These are phyloP conservation scores for Sanderia malayensis DNA, from an alignment of 30 jellyfish, hydroid and myxozoan species.

Conservation along the genomic window DNA sequence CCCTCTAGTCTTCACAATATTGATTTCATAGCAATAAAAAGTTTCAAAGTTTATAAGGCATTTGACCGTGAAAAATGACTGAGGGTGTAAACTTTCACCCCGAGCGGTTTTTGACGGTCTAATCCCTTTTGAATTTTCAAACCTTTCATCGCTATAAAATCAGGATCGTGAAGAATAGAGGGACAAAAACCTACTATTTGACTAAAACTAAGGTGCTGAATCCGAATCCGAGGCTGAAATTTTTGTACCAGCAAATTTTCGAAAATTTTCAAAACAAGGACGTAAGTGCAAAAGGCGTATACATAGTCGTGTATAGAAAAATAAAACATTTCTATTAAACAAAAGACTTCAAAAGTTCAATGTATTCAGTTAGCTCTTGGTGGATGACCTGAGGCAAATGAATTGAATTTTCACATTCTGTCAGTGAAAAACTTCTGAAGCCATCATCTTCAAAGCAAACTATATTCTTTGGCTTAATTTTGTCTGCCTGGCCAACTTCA, in stretches of 20 bases:
- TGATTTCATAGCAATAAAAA: not conserved
- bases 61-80: not conserved
- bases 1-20: not conserved
- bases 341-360: not conserved
- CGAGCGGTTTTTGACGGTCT: not conserved
- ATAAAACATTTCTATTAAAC: not conserved
- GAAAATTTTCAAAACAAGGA: not conserved
- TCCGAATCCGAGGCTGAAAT: not conserved
- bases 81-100: constrained; percentile 1
- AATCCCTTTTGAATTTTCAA: not conserved
- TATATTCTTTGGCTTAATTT: not conserved
- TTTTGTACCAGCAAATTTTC: not conserved
- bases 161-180: not conserved
- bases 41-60: not conserved
- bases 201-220: not conserved
- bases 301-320: not conserved
- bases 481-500: constrained; percentile 3
- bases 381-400: not conserved
- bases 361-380: constrained; percentile 1
- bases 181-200: not conserved
- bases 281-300: not conserved
- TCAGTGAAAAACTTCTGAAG: not conserved
- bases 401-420: not conserved
- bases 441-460: not conserved
- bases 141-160: not conserved